Base-by-base conservation (phyloP, 2,888 invertebrate genomes). In the Hedya salicella region DNA sequence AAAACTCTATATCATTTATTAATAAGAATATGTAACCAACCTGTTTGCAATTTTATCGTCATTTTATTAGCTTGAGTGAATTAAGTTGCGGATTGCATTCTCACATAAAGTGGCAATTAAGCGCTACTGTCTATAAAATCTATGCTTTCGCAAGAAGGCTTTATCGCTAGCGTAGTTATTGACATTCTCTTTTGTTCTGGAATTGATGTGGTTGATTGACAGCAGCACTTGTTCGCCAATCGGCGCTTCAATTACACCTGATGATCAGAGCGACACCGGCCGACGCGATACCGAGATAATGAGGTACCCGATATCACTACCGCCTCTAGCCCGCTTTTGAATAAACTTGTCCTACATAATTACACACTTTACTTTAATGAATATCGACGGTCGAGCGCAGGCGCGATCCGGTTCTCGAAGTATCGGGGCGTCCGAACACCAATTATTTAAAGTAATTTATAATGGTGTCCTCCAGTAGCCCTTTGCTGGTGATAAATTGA, bases 291-390 rank as follows among this genome's bases (percentile, higher is more conserved):
- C 79, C 79, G 83, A 86, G 89, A 88, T 90, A 89, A 89, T 85
- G 85, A 90, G 79, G 80, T 82, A 80, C 82, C 80, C 76, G 82
- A 79, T n/a, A n/a, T 83, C 80, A 77, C 80, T 78, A 83, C 52
- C 78, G 81, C 85, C 84, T 85, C 87, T 87, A 82, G 77, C 82
- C 79, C 70, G 75, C 86, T 83, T 85, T 86, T 83, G 80, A 83
- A 81, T 78, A 83, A 77, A 87, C 89, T 88, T 80, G 86, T 86
- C 86, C 87, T 85, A 75, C 85, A 81, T 90, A 89, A 91, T 91
- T 89, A 90, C 88, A 90, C 87, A 89, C 90, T 90, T 89, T 88
- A 87, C 85, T 87, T 83, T 88, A 89, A 89, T 89, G 87, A 89
- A 88, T 87, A 88, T 87, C 88, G 88, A 89, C 61, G 44, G 65